Evolutionary conservation across 2,113 vertebrate genomes (phyloP), one percentile per base, ranked within the genome.

Genomic region (Scatophagus argus): DNA sequence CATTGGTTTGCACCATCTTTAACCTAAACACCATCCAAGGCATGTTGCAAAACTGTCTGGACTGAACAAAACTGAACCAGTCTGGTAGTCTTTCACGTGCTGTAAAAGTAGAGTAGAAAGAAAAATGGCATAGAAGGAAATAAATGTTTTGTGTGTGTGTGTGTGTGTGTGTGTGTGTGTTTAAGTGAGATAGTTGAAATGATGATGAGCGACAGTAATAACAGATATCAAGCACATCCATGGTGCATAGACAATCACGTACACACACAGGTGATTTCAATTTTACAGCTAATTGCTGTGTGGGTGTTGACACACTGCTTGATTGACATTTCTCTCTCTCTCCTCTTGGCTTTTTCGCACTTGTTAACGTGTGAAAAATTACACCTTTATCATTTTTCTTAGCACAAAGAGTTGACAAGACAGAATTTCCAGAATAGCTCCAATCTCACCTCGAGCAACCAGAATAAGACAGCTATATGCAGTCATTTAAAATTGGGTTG

Each of bases 151-250:
- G 31, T 52, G 23, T 52, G 23, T 52, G 13, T 52, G 5, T 52
- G 51, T 52, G 13, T 29, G 47, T 51, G 10, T 39, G 16, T 54
- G 59, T 25, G 21, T 43, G 14, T 27, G 23, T 61, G 14, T 61
- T 8, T 25, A 5, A 19, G 5, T 25, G 9, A 31, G 21, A 32
- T 29, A 5, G 27, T 34, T 61, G 38, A 8, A 17, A 23, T 51
- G 23, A 25, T 51, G 23, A 25, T 76, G 47, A 67, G 39, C 67
- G 72, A 72, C 54, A 49, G 52, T 19, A 61, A 65, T 46, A 46
- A 64, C 43, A 52, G 43, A 51, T 25, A 55, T 74, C 29, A 3
- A 32, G 38, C 38, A 9, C 19, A 31, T 56, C 27, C 25, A 13
- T 7, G 5, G 4, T 19, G 21, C 7, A 23, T 21, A 8, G 39